Percentiles rank a stretch among this genome's conserved stretches.
phyloP scores from a whole-genome alignment of 2,888 invertebrate species.

The Scaptomyza caliginosa region DNA sequence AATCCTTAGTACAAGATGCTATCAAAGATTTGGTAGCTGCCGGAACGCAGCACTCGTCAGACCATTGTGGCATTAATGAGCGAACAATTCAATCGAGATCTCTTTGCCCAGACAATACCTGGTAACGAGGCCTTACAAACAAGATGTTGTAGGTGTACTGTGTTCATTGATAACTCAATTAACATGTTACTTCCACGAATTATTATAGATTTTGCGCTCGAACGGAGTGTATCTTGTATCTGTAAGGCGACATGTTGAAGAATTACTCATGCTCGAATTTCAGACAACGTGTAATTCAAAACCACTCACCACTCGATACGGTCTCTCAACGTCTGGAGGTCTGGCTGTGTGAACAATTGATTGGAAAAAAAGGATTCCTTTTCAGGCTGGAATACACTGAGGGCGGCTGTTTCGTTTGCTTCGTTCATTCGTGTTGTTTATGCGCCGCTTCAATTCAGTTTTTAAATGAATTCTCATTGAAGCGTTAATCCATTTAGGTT shows the following conservation, averaged over 20 bases:
- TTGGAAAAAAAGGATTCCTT: conserved; percentile 69
- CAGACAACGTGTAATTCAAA: conserved; percentile 64
- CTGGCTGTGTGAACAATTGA: conserved; percentile 68
- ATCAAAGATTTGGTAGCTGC: conserved; percentile 9
- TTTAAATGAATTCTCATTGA: conserved; percentile 73
- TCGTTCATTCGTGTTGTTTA: conserved; percentile 23
- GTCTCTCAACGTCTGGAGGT: conserved; percentile 4
- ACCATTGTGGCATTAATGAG: conserved; percentile 41
- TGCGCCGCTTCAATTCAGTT: conserved; percentile 36
- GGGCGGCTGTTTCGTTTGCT: not conserved
- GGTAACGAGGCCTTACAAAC: conserved; percentile 23
- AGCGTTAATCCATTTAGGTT: conserved; percentile 77
- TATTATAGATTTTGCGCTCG: conserved; percentile 66
- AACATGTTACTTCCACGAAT: conserved; percentile 74
- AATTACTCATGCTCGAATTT: conserved; percentile 74
- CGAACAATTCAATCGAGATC: conserved; percentile 33
- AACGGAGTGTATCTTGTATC: conserved; percentile 52
- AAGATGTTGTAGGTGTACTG: conserved; percentile 49
- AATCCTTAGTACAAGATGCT: conserved; percentile 31
- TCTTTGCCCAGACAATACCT: conserved; percentile 24
- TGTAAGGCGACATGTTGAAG: conserved; percentile 46
- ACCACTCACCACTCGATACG: conserved; percentile 42
- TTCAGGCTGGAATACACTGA: conserved; percentile 3
- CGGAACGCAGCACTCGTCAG: conserved; percentile 63
- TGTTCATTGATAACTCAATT: conserved; percentile 69